A percentile compares a stretch with the other conserved stretches of the same genome.
Conservation (phyloP, 1,140 invertebrate genomes). For the Proales similis region DNA sequence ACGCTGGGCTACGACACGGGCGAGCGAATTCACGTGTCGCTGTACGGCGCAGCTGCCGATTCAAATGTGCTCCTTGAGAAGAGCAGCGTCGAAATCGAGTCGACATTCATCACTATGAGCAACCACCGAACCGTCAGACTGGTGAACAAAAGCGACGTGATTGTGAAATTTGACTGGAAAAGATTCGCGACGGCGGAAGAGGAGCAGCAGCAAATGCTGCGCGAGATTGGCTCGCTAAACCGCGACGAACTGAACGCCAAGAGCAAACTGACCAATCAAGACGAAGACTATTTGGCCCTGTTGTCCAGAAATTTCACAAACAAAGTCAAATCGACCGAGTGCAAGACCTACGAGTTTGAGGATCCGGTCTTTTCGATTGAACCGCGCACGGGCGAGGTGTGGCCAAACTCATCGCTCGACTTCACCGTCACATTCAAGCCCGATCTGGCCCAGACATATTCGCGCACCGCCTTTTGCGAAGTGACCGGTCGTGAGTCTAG, state of each 20-base stretch:
- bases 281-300: constrained; percentile 37
- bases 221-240: constrained; percentile 2
- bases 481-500: constrained; percentile 50
- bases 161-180: constrained; percentile 51
- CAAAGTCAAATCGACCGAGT: constrained; percentile 45
- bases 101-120: constrained; percentile 53
- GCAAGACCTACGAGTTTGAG: constrained; percentile 43
- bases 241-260: constrained; percentile 29
- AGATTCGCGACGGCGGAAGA: constrained; percentile 50
- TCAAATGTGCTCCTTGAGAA: constrained; percentile 51
- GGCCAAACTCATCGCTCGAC: constrained; percentile 49
- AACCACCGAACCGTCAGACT: constrained; percentile 50
- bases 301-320: constrained; percentile 40
- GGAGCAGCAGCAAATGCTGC: constrained; percentile 42
- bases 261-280: constrained; percentile 7
- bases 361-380: constrained; percentile 52
- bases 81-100: constrained; percentile 51
- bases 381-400: constrained; percentile 53
- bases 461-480: constrained; percentile 50
- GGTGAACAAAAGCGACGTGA: constrained; percentile 48
- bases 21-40: constrained; percentile 46
- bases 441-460: constrained; percentile 48
- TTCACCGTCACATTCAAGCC: constrained; percentile 51
- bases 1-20: constrained; percentile 49
- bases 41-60: constrained; percentile 51